Percentiles rank a stretch among this genome's conserved stretches.
Conservation (phyloP, 2,888 invertebrate species). For the Penaeus monodon region DNA sequence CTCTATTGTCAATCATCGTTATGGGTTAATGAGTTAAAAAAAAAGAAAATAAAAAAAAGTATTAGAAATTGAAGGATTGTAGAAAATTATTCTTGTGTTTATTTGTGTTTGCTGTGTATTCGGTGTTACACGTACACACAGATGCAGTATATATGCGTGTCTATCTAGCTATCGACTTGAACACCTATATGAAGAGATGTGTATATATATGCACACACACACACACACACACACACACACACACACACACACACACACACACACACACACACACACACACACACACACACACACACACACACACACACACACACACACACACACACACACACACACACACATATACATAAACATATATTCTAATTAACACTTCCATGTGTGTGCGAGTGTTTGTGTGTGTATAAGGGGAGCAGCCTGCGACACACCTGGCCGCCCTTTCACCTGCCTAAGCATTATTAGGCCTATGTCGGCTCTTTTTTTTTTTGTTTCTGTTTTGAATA, state of each 20-base stretch:
- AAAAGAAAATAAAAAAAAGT: too few species aligned
- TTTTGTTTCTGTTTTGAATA: too few species aligned
- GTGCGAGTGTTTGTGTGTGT: neutral
- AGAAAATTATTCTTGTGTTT: too few species aligned
- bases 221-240: neutral
- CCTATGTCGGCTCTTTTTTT: too few species aligned
- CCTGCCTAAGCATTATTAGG: too few species aligned
- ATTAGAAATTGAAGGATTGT: too few species aligned
- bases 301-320: neutral
- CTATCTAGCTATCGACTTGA: too few species aligned
- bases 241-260: neutral
- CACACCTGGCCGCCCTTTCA: too few species aligned
- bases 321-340: neutral
- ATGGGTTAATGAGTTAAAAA: too few species aligned
- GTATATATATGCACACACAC: neutral
- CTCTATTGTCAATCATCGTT: too few species aligned
- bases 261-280: neutral
- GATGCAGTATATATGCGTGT: neutral
- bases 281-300: slow-evolving; percentile 2
- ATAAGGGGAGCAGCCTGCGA: too few species aligned
- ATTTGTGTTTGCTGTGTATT: neutral
- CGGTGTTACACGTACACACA: neutral
- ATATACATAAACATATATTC: neutral
- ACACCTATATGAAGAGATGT: neutral
- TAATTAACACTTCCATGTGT: neutral